These are phyloP conservation scores for Rynchops niger DNA, from an alignment of 2,113 vertebrate genomes.

Conservation along the genomic window DNA sequence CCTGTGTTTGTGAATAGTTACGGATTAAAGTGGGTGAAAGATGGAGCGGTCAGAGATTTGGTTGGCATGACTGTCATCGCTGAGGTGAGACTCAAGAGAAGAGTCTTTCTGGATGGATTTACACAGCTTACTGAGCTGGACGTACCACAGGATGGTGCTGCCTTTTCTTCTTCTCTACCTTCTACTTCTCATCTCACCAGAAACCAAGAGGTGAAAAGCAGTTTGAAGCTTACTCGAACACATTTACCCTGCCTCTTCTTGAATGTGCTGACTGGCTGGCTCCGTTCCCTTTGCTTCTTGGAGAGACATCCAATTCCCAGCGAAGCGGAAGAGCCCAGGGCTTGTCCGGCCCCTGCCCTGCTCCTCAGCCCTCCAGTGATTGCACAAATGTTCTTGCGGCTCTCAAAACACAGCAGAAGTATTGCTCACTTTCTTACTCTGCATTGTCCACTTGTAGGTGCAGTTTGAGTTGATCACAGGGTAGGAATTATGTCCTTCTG, in stretches of 20 bases:
- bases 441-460: accelerated
- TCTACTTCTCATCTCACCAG: not conserved
- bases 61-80: accelerated
- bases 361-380: not conserved
- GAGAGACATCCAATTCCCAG: not conserved
- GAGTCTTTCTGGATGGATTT: not conserved
- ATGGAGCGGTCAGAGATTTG: accelerated
- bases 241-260: accelerated
- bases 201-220: not conserved
- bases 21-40: not conserved
- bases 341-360: not conserved
- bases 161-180: not conserved
- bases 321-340: not conserved
- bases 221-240: not conserved
- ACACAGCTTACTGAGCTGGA: not conserved
- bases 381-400: accelerated
- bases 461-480: accelerated
- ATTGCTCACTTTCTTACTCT: not conserved
- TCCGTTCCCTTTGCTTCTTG: not conserved
- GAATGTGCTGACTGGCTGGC: not conserved
- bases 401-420: not conserved
- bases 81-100: not conserved
- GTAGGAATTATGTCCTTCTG: accelerated
- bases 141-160: not conserved
- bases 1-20: not conserved